Evolutionary conservation across 2,113 vertebrate genomes (phyloP), one percentile per base, ranked within the genome.

Genomic region (Centrocercus urophasianus): DNA sequence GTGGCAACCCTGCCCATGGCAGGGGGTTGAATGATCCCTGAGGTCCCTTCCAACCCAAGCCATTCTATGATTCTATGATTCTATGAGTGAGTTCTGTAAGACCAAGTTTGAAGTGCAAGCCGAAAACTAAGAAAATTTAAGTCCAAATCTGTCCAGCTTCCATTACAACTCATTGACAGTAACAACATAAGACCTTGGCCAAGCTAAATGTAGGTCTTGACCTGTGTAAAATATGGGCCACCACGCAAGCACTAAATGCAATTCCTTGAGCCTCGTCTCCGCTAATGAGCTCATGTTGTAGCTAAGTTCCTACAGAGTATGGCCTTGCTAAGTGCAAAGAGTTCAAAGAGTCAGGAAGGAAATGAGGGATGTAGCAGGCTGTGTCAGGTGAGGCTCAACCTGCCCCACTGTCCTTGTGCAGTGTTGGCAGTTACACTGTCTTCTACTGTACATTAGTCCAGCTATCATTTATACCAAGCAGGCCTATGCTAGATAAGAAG

Each of bases 261-360:
- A 8, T 3, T 27, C 69, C 71, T 63, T 67, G 65, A 91, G 38
- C 38, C 34, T 76, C 85, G 64, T 40, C 67, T 80, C 32, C 54
- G 64, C 40, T 66, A 54, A 71, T 0, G 0, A 28, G 10, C 12
- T 70, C 6, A 32, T 63, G 0, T 30, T 48, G n/a, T 57, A 50
- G 65, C 34, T 66, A 34, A 66, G 36, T 50, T 87, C 57, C 56
- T 76, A 59, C 0, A 0, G n/a, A 2, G 0, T 61, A n/a, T 13
- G 40, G 43, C 45, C 71, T 66, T 45, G 36, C 18, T 56, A 38
- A 79, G 5, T 21, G n/a, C 64, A 70, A 69, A 72, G 27, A 34
- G 13, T 67, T 82, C 34, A n/a, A 48, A 52, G 48, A 87, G 45
- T 30, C n/a, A 54, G 36, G 36, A 75, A 87, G 24, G 32, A 93